These are phyloP conservation scores for Gorsachius magnificus DNA, from an alignment of 2,797 vertebrate species.

Conservation along the genomic window DNA sequence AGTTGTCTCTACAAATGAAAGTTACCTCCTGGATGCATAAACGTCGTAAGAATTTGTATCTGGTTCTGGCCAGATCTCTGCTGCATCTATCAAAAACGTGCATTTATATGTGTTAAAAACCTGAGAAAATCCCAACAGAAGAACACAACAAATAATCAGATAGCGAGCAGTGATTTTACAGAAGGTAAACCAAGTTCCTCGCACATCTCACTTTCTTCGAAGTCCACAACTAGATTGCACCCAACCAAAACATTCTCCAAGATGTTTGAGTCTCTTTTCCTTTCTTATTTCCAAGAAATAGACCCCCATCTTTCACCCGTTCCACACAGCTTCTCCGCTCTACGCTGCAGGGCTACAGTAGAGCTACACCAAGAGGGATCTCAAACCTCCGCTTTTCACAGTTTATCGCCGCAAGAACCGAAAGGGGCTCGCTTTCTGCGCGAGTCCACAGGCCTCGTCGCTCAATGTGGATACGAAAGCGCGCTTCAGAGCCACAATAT, in stretches of 20 bases:
- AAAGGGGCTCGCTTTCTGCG: fast-evolving
- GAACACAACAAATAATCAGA: background rate
- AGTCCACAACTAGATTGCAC: fast-evolving
- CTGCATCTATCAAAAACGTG: background rate
- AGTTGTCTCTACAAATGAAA: background rate
- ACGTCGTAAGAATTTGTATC: fast-evolving
- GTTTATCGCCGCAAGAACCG: background rate
- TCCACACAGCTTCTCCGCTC: background rate
- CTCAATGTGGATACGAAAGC: background rate
- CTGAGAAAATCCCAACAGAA: background rate
- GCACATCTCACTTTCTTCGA: background rate
- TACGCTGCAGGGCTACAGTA: background rate
- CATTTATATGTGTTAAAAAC: background rate
- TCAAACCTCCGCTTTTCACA: background rate
- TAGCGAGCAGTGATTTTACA: background rate
- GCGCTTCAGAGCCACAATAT: background rate
- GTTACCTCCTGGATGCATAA: background rate
- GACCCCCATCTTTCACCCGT: background rate
- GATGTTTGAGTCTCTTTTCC: background rate
- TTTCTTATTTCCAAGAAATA: background rate
- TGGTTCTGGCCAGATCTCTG: background rate
- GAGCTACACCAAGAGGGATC: background rate
- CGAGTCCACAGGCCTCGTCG: background rate
- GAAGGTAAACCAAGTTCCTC: background rate
- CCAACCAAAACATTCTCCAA: background rate